Evolutionary conservation across 1,140 invertebrate genomes (phyloP).

Genomic region (Aphidius gifuensis): DNA sequence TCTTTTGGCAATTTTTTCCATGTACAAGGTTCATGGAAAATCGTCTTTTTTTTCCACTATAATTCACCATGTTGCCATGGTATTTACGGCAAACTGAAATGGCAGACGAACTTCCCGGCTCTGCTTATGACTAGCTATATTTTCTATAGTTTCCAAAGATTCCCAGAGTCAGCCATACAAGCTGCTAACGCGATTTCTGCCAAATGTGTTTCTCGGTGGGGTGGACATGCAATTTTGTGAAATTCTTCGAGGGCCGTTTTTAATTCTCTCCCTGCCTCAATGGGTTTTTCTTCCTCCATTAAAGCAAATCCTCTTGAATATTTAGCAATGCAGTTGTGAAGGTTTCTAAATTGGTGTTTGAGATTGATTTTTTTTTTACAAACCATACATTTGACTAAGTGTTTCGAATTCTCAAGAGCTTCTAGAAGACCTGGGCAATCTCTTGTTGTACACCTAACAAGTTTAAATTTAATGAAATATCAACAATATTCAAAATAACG

Average conservation of each 20-base stretch:
- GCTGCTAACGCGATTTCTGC: slow-evolving; percentile 62
- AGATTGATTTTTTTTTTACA: slow-evolving; percentile 58
- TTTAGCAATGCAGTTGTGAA: slow-evolving; percentile 55
- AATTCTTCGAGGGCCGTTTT: slow-evolving; percentile 47
- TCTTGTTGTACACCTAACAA: slow-evolving; percentile 58
- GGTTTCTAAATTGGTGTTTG: slow-evolving; percentile 46
- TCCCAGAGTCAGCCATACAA: slow-evolving; percentile 55
- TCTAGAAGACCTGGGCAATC: slow-evolving; percentile 57
- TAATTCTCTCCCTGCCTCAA: slow-evolving; percentile 55
- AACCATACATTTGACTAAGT: slow-evolving; percentile 53
- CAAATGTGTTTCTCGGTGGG: slow-evolving; percentile 60
- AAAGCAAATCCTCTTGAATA: slow-evolving; percentile 53
- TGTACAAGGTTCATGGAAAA: no score
- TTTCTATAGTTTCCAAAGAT: slow-evolving; percentile 29
- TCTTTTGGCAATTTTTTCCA: no score
- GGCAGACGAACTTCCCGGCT: no score
- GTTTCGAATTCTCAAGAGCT: slow-evolving; percentile 34
- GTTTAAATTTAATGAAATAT: neutral
- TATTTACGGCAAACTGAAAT: no score
- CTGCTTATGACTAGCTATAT: no score
- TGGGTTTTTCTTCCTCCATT: slow-evolving; percentile 50
- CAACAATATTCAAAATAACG: neutral
- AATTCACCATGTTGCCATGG: no score
- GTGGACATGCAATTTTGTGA: slow-evolving; percentile 55
- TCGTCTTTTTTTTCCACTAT: no score